Evolutionary conservation across 2,113 vertebrate genomes (phyloP).

Genomic region (Colinus virginianus): DNA sequence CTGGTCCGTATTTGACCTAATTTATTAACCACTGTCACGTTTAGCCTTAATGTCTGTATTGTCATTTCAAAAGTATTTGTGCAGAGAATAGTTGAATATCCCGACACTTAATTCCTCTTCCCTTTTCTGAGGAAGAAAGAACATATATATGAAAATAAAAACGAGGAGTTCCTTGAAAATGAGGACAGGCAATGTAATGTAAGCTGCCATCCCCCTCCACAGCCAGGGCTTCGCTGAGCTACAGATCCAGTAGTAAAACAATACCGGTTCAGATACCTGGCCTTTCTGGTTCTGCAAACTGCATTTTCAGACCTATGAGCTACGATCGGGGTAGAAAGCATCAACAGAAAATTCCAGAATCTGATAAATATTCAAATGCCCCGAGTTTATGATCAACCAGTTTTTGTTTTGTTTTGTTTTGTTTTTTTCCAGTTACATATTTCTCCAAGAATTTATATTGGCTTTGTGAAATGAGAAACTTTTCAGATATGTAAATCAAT

Average conservation of each 20-base stretch:
- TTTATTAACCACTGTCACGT: neutral
- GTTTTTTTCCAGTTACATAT: slow-evolving; percentile 32
- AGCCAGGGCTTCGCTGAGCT: neutral
- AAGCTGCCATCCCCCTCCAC: neutral
- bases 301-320: neutral
- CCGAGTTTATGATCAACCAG: slow-evolving; percentile 1
- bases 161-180: neutral
- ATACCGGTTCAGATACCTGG: neutral
- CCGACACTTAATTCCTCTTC: neutral
- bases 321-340: neutral
- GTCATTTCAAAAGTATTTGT: slow-evolving; percentile 44
- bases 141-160: neutral
- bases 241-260: neutral
- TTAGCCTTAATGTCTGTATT: slow-evolving; percentile 4
- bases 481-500: slow-evolving; percentile 57
- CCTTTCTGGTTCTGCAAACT: slow-evolving; percentile 11
- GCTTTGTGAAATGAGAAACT: slow-evolving; percentile 51
- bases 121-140: neutral
- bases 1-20: neutral
- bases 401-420: too few species aligned
- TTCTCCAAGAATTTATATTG: slow-evolving; percentile 59
- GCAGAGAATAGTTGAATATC: neutral
- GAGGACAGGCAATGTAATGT: neutral
- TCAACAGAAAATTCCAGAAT: slow-evolving; percentile 27
- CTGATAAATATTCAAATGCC: slow-evolving; percentile 35